Evolutionary conservation across 2,888 invertebrate species (phyloP).

Genomic region (Itoplectis maculator): DNA sequence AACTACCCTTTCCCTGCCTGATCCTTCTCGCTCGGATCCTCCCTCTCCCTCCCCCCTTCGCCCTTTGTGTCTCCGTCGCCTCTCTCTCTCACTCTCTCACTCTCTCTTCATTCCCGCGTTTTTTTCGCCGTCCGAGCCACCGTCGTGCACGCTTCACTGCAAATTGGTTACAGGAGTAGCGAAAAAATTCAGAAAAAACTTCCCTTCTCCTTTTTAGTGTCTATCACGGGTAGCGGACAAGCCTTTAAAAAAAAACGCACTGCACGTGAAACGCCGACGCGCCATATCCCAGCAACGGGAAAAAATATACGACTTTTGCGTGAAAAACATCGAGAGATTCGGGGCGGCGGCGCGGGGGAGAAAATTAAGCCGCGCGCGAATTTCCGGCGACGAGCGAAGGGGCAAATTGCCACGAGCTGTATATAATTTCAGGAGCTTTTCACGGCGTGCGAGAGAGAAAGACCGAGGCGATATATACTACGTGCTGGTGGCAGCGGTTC

Average conservation of each 20-base stretch:
- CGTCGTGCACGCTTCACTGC: conserved; percentile 39
- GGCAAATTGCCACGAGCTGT: no score
- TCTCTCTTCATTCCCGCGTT: conserved; percentile 7
- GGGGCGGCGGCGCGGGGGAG: no score
- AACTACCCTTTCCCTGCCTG: conserved; percentile 30
- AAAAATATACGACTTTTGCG: no score
- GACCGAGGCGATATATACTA: no score
- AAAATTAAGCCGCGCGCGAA: not conserved
- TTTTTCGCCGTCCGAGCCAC: not conserved
- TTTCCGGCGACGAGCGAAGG: no score
- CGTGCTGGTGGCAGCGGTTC: no score
- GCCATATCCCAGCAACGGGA: no score
- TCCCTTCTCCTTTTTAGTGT: conserved; percentile 32
- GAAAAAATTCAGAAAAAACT: conserved; percentile 42
- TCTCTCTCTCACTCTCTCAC: conserved; percentile 27
- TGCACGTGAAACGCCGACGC: no score
- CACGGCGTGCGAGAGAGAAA: no score
- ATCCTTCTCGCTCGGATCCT: conserved; percentile 60
- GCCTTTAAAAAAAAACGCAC: not conserved
- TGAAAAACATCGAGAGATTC: not conserved
- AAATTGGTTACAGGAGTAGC: conserved; percentile 53
- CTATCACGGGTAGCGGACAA: conserved; percentile 1
- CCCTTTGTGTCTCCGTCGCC: conserved; percentile 37
- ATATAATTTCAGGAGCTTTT: no score
- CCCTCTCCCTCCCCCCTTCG: conserved; percentile 45